Base-by-base conservation (phyloP, 2,888 invertebrate genomes). In the Elysia crispata region DNA sequence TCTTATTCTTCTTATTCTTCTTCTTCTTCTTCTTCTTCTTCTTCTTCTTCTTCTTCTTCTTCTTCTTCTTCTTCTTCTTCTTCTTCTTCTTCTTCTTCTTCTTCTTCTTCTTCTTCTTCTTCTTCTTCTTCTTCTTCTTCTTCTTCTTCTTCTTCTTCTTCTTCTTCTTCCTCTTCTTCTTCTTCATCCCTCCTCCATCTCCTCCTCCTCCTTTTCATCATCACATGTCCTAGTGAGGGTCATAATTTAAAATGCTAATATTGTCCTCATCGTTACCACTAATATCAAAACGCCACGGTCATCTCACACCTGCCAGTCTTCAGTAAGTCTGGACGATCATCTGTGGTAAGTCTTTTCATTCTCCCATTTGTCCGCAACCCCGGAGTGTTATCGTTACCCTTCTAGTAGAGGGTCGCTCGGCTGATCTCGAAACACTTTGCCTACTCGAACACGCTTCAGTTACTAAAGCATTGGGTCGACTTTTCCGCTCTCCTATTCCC, bases 91-190 rank as follows among this genome's bases (percentile, higher is more conserved):
- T 70, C 70, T 20, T 41, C 70, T 20, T 23, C 70, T 15, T 70
- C 70, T 20, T 41, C 70, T 20, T 41, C 70, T 20, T 41, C 70
- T 20, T 23, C 70, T 15, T 41, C 70, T 20, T 70, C 70, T 20
- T 41, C 70, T 20, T 41, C 70, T 20, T 41, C 70, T 20, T 41
- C 70, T 20, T 23, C 70, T 15, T 70, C 70, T 20, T 41, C 70
- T 20, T 41, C 70, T 20, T 41, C 70, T 20, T 41, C 70, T 23
- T 66, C 70, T 20, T 41, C 70, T 20, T 23, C 70, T 15, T 70
- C 70, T 20, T 41, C 70, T 20, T 41, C 70, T 20, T 70, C 33
- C 15, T 20, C 33, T 20, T 8, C 33, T 18, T 25, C n/a, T n/a
- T n/a, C n/a, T n/a, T n/a, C n/a, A n/a, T n/a, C n/a, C n/a, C n/a